phyloP scores from a whole-genome alignment of 2,113 vertebrate genomes.

The Microcebus ravelobensis region DNA sequence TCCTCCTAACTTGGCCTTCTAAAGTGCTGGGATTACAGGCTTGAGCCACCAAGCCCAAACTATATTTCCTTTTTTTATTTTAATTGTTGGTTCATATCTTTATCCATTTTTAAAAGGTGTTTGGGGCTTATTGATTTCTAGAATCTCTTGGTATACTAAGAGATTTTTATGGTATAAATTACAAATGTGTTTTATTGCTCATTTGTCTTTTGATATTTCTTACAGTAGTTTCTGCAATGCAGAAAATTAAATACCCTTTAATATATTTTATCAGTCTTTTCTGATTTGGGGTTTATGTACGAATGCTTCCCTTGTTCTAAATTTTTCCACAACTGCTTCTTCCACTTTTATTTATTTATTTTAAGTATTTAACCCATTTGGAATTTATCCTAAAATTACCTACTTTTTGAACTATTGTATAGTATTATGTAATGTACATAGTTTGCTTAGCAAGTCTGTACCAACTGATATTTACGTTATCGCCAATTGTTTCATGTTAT shows the following conservation, averaged over 20 bases:
- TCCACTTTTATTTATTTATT: not conserved
- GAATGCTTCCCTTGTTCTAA: not conserved
- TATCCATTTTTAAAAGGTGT: not conserved
- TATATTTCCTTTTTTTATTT: not conserved
- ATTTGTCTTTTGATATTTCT: not conserved
- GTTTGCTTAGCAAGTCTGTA: not conserved
- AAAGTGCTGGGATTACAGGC: not conserved
- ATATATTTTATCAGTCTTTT: not conserved
- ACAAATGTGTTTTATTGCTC: not conserved
- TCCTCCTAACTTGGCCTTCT: not conserved
- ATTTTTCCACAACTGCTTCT: not conserved
- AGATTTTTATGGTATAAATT: not conserved
- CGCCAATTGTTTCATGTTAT: not conserved
- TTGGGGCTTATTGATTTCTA: not conserved
- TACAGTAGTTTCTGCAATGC: not conserved
- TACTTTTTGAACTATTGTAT: not conserved
- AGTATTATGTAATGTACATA: not conserved
- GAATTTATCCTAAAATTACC: not conserved
- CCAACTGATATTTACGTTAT: not conserved
- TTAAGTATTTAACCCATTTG: not conserved
- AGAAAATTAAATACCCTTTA: slow-evolving; percentile 17
- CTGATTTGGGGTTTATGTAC: not conserved
- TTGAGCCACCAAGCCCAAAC: not conserved
- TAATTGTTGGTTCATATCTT: not conserved
- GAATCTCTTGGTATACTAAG: not conserved